Conservation (phyloP, 2,113 vertebrate species). For the Prionailurus viverrinus region DNA sequence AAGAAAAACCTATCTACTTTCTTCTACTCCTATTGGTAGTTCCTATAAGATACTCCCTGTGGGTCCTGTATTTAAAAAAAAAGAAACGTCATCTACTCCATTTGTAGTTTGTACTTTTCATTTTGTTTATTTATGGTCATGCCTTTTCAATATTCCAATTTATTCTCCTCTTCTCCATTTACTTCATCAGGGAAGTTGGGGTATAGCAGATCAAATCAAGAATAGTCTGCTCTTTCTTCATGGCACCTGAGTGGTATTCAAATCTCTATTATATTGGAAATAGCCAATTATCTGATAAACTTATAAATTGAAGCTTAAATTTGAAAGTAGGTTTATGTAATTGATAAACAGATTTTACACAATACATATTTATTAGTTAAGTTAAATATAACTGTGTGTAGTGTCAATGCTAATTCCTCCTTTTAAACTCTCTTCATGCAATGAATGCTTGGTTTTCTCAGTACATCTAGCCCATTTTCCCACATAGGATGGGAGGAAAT, state of each 20-base stretch:
- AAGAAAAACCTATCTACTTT: neutral
- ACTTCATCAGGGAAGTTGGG: neutral
- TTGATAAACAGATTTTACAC: slow-evolving; percentile 14
- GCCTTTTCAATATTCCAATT: neutral
- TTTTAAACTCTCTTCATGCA: neutral
- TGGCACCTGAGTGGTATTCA: neutral
- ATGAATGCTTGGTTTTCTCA: slow-evolving; percentile 36
- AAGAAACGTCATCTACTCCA: neutral
- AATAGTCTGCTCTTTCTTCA: neutral
- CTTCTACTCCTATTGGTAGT: neutral
- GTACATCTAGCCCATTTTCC: neutral
- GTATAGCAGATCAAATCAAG: neutral
- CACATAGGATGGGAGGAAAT: neutral
- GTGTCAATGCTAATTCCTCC: neutral
- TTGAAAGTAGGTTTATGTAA: neutral
- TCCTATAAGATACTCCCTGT: neutral
- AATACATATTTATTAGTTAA: slow-evolving; percentile 33
- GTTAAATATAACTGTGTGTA: neutral
- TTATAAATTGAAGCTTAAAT: slow-evolving; percentile 41
- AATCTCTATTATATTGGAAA: neutral
- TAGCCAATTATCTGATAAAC: neutral
- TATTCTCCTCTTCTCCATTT: neutral
- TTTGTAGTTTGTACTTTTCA: slow-evolving; percentile 12
- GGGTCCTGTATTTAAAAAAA: neutral
- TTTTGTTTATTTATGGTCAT: neutral